Base-by-base conservation (phyloP, 1,140 invertebrate species). In the Ctenoplectra terminalis region DNA sequence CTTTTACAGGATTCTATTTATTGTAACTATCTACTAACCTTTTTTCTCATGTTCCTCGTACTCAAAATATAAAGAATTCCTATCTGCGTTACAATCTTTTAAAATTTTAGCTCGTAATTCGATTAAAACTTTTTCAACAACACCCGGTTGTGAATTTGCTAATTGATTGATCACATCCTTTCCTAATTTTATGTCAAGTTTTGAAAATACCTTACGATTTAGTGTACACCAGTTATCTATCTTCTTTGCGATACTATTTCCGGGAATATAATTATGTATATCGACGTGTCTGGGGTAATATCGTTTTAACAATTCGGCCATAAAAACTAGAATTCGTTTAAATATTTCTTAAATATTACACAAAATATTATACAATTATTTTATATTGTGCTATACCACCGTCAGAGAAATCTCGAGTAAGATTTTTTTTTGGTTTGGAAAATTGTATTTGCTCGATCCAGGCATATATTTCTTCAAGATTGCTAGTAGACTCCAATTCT, bases 151-250 rank as follows among this genome's bases (percentile, higher is more conserved):
- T 0, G 95, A 95, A 66, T 95, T 95, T 0, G 96, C 94, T 20
- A 97, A 90, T 78, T 95, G 93, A 66, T 95, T 94, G 80, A 97
- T 96, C 0, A 94, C 93, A 2, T 95, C 94, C 17, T 94, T 94
- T 63, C 93, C 94, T 37, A 97, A 85, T 81, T 94, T 94, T 23
- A 97, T 90, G 63, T 94, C 93, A 2, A 97, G 92, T 87, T 96
- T 96, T 56, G 94, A 94, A 6, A 97, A 88, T 2, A 96, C 95
- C 89, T 96, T 97, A 43, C 95, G 94, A 89, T 97, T 97, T 11
- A 97, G 91, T 0, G 95, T 96, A 81, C 95, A 94, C 97, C 97
- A 97, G 86, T 97, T 97, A 60, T 95, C 95, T 37, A 97, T 84
- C 90, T 97, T 97, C 52, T 96, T 94, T 0, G 95, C 92, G 31